Conservation (phyloP, 2,888 invertebrate genomes). For the Calliphora vomitoria region DNA sequence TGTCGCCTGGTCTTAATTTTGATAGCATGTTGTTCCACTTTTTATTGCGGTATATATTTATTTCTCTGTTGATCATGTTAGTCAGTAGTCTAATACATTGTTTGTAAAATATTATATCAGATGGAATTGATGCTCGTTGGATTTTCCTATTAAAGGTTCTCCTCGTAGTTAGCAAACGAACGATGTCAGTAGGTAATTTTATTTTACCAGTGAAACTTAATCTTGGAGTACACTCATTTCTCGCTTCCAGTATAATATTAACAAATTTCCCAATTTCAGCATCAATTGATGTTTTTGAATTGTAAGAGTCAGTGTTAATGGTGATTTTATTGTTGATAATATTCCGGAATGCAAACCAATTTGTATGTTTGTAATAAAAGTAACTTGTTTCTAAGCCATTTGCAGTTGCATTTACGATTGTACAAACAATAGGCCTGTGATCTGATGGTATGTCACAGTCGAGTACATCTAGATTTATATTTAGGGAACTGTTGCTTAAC, state of each 20-base stretch:
- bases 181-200: neutral
- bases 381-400: neutral
- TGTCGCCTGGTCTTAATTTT: neutral
- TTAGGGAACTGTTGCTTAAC: slow-evolving; percentile 6
- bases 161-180: slow-evolving; percentile 26
- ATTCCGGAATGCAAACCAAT: slow-evolving; percentile 15
- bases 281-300: neutral
- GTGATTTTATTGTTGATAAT: slow-evolving; percentile 23
- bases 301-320: neutral
- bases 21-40: slow-evolving; percentile 8
- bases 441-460: slow-evolving; percentile 41
- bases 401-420: neutral
- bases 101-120: slow-evolving; percentile 23
- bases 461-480: slow-evolving; percentile 1
- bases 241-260: slow-evolving; percentile 6
- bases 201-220: neutral
- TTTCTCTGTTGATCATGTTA: slow-evolving; percentile 24
- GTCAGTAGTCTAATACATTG: slow-evolving; percentile 18
- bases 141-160: slow-evolving; percentile 32
- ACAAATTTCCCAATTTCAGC: slow-evolving; percentile 17
- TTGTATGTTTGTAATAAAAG: slow-evolving; percentile 30
- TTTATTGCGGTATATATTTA: slow-evolving; percentile 13
- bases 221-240: neutral
- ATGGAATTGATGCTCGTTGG: neutral
- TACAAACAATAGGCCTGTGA: slow-evolving; percentile 21